These are phyloP conservation scores for Cheilosia urbana DNA, from an alignment of 2,888 invertebrate genomes.

Conservation along the genomic window DNA sequence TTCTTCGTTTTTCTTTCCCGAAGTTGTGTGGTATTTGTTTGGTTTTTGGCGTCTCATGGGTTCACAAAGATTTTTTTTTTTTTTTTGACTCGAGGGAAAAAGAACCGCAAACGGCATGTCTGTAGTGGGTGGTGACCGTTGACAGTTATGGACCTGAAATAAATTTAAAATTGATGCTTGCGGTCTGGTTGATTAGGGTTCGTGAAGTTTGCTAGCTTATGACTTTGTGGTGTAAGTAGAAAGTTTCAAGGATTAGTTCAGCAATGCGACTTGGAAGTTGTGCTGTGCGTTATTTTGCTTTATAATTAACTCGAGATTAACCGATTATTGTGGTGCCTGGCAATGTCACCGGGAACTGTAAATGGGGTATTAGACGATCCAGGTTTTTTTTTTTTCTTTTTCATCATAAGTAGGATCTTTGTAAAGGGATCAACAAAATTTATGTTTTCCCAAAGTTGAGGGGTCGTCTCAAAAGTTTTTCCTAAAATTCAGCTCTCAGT, in stretches of 20 bases:
- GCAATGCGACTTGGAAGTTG: not conserved
- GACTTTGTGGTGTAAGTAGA: not conserved
- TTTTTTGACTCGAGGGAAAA: not conserved
- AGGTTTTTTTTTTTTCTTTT: too few species aligned
- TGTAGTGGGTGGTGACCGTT: not conserved
- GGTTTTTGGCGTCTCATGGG: conserved; percentile 7
- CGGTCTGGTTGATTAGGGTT: conserved; percentile 31
- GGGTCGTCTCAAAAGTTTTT: too few species aligned
- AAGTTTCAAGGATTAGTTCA: not conserved
- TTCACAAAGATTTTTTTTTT: not conserved
- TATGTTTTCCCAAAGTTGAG: too few species aligned
- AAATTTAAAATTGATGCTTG: conserved; percentile 9
- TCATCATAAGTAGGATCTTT: too few species aligned
- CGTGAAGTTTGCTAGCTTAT: conserved; percentile 37
- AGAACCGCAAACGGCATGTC: not conserved
- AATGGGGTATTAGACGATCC: not conserved
- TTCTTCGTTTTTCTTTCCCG: conserved; percentile 7
- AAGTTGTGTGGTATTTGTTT: conserved; percentile 3
- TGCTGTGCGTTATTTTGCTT: not conserved
- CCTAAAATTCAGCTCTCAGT: too few species aligned
- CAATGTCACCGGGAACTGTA: not conserved
- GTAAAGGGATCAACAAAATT: too few species aligned
- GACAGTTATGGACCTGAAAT: conserved; percentile 11
- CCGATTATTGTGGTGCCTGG: not conserved
- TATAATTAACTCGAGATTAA: not conserved